Base-by-base conservation (phyloP, 2,888 invertebrate genomes). In the Drosophila fungiperda region DNA sequence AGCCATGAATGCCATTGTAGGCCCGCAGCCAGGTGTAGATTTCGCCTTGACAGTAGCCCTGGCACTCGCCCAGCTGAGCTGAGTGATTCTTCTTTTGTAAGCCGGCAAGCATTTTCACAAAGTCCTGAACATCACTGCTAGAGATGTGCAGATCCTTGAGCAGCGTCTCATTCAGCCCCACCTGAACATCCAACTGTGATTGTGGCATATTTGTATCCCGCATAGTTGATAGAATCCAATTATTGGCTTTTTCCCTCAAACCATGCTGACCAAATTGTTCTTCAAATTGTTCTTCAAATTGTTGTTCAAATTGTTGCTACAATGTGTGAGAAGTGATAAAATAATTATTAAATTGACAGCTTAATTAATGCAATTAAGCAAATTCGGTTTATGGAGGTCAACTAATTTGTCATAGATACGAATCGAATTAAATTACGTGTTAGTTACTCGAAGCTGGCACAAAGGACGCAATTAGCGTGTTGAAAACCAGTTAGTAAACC, bases 1-100 rank as follows among this genome's bases (percentile, higher is more conserved):
- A 97, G 70, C 97, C 97, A 92, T 98, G 98, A 71, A 96, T 94
- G 58, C 95, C 93, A 74, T 95, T 95, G 92, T 97, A 97, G 0
- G 94, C 94, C 2, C 94, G 90, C 23, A 96, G 93, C 64, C 96
- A 92, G 54, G 95, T 94, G 50, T 94, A 94, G 62, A 96, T 93
- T 55, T 93, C 93, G 0, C 95, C 95, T 48, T 94, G 94, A 81
- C 96, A 96, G 91, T 95, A 95, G 73, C 93, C 93, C 66, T 74
- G 76, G 38, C 93, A 92, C 40, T 92, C 91, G 38, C 89, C 82
- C 49, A 29, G 64, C 42, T 60, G 67, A 29, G 29, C 29, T 29
- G 80, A 55, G 8, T 74, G 64, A 45, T 90, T 82, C 50, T 83
- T 79, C 48, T 70, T 80, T 33, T 85, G 79, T 20, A 68, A 87